Evolutionary conservation across 2,888 invertebrate species (phyloP).

Genomic region (Drosophila recens): DNA sequence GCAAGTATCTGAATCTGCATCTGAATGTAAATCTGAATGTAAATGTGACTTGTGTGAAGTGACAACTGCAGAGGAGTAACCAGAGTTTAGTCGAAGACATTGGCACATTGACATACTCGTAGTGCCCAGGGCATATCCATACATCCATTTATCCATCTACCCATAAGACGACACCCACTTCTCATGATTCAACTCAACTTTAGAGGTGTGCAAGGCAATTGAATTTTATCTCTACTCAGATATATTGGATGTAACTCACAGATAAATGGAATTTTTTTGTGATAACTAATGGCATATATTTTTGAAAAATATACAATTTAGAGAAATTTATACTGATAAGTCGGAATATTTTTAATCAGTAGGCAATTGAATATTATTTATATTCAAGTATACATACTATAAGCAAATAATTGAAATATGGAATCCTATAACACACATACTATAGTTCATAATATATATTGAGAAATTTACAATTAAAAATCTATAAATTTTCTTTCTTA

Average conservation of each 20-base stretch:
- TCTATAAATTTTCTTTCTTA: no score
- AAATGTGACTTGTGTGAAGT: slow-evolving; percentile 15
- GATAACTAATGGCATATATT: neutral
- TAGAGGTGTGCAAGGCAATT: slow-evolving; percentile 31
- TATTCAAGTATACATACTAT: no score
- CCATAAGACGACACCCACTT: slow-evolving; percentile 24
- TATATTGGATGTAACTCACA: neutral
- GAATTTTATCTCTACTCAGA: neutral
- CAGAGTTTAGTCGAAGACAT: slow-evolving; percentile 10
- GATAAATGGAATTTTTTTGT: neutral
- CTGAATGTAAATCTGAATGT: slow-evolving; percentile 9
- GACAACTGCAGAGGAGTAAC: slow-evolving; percentile 40
- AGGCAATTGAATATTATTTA: no score
- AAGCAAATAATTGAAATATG: no score
- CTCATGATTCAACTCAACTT: slow-evolving; percentile 24
- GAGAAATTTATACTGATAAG: no score
- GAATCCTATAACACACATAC: no score
- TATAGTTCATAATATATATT: no score
- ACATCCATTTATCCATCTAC: slow-evolving; percentile 8
- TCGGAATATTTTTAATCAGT: no score
- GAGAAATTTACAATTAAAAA: no score
- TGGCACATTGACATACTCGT: neutral
- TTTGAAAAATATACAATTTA: no score
- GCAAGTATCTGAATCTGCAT: slow-evolving; percentile 37
- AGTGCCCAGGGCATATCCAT: slow-evolving; percentile 37